Evolutionary conservation across 2,888 invertebrate species (phyloP).

Genomic region (Cerastis leucographa): DNA sequence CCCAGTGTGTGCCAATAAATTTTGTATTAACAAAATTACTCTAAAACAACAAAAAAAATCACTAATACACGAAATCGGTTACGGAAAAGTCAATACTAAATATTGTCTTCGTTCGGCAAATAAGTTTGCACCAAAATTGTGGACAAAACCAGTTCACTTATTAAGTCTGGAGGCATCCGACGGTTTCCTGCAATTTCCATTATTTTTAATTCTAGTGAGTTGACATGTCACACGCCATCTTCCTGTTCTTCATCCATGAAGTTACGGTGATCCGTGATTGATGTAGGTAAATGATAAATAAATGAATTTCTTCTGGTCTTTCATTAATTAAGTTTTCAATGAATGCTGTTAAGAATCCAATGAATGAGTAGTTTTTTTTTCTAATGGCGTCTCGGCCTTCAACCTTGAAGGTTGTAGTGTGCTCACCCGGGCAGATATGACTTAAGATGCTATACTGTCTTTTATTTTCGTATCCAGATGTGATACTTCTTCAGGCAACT

Average conservation of each 20-base stretch:
- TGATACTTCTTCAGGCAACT: background rate
- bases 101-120: background rate
- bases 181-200: background rate
- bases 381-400: background rate
- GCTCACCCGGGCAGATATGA: background rate
- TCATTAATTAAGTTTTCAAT: background rate
- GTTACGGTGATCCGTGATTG: background rate
- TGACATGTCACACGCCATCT: constrained; percentile 13
- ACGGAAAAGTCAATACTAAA: background rate
- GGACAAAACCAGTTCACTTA: background rate
- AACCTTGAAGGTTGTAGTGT: background rate
- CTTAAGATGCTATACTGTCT: background rate
- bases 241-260: constrained; percentile 2
- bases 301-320: background rate
- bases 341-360: background rate
- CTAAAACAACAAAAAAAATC: no score
- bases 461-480: background rate
- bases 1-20: no score
- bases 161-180: background rate
- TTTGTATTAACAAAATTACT: background rate
- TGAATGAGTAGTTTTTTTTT: background rate
- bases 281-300: background rate
- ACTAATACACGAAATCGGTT: background rate
- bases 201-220: background rate
- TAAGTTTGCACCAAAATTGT: background rate